Percentiles rank a stretch among this genome's conserved stretches.
Evolutionary conservation across 2,888 invertebrate species (phyloP).

Genomic region (Altica lythri): DNA sequence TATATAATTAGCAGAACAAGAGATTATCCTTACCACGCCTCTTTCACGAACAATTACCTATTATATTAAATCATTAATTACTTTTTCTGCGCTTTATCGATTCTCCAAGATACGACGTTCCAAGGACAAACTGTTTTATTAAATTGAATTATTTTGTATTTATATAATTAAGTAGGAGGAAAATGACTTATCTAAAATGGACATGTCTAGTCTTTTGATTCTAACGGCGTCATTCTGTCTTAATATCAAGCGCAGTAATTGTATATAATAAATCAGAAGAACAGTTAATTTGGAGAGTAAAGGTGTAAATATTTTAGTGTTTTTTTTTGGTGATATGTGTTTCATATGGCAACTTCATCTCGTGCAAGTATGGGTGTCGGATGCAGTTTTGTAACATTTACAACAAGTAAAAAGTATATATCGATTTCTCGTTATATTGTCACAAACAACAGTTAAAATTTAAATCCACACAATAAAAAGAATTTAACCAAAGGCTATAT

Average conservation of each 20-base stretch:
- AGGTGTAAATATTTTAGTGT: too few species aligned
- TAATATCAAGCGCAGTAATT: neutral
- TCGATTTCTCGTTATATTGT: too few species aligned
- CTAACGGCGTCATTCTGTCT: neutral
- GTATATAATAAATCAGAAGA: neutral
- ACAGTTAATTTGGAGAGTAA: neutral
- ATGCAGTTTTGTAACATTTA: neutral
- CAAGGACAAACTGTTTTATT: neutral
- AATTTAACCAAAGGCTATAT: too few species aligned
- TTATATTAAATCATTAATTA: neutral
- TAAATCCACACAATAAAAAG: too few species aligned
- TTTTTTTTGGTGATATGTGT: neutral
- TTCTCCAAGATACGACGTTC: neutral
- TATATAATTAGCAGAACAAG: too few species aligned
- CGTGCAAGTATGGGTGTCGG: neutral
- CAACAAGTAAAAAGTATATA: neutral
- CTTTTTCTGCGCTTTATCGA: constrained; percentile 1
- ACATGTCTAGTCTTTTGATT: neutral
- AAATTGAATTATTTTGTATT: neutral
- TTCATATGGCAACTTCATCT: too few species aligned
- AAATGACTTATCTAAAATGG: constrained; percentile 1
- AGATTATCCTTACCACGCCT: too few species aligned
- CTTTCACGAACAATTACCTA: neutral
- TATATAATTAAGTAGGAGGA: neutral
- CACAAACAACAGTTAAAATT: too few species aligned